Percentiles rank a stretch among this genome's conserved stretches.
These are phyloP conservation scores for Nymphalis io DNA, from an alignment of 1,140 invertebrate species.

Conservation along the genomic window DNA sequence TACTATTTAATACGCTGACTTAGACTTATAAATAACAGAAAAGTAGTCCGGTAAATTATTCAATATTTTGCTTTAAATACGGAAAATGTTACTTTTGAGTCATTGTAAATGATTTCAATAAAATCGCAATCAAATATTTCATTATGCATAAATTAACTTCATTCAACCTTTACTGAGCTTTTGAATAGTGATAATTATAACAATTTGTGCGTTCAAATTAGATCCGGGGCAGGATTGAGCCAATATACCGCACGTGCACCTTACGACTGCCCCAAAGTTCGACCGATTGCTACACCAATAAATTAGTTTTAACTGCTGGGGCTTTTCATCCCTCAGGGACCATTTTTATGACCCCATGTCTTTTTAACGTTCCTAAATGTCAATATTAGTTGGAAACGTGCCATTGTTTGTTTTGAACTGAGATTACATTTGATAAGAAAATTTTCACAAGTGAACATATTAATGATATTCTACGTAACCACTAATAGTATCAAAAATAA, in stretches of 20 bases:
- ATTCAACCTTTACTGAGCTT: not conserved
- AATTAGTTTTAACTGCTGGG: constrained; percentile 15
- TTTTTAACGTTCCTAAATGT: constrained; percentile 9
- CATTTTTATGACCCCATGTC: constrained; percentile 15
- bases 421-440: not conserved
- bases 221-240: constrained; percentile 6
- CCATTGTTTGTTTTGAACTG: constrained; percentile 1
- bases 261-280: constrained; percentile 14
- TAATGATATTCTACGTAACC: too few species aligned
- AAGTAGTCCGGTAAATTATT: too few species aligned
- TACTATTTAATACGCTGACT: too few species aligned
- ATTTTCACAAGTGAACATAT: too few species aligned
- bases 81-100: too few species aligned
- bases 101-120: too few species aligned
- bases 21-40: too few species aligned
- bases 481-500: too few species aligned
- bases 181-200: constrained; percentile 8
- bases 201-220: constrained; percentile 8
- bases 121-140: too few species aligned
- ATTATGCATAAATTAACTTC: not conserved
- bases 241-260: constrained; percentile 13
- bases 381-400: constrained; percentile 1
- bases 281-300: constrained; percentile 6
- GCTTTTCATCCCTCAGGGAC: constrained; percentile 14
- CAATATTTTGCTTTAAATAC: too few species aligned